Evolutionary conservation across 2,888 invertebrate species (phyloP).

Genomic region (Thymelicus sylvestris): DNA sequence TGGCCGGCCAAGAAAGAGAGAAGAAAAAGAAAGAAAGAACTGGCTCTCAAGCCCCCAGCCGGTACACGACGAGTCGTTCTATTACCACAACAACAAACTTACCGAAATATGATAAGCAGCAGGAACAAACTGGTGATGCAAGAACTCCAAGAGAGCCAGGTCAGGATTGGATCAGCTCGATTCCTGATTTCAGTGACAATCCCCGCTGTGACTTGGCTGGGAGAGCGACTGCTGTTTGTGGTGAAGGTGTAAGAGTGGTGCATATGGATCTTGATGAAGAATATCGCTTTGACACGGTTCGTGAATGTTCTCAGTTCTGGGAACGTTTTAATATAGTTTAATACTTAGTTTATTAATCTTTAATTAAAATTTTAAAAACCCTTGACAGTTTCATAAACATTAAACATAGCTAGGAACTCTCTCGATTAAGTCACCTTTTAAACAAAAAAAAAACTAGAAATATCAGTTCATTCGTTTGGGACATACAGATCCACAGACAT

Average conservation of each 20-base stretch:
- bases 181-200: conserved; percentile 86
- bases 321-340: conserved; percentile 10
- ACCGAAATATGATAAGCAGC: conserved; percentile 86
- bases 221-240: conserved; percentile 59
- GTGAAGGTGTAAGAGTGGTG: conserved; percentile 65
- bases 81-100: background rate
- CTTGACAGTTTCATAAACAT: no score
- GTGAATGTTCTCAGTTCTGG: conserved; percentile 62
- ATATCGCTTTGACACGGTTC: conserved; percentile 54
- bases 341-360: no score
- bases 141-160: conserved; percentile 87
- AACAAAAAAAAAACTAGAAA: no score
- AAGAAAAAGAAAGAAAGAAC: no score
- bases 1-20: no score
- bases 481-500: no score
- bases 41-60: no score
- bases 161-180: conserved; percentile 83
- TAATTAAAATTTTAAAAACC: no score
- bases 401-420: no score
- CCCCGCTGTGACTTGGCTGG: conserved; percentile 81
- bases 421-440: no score
- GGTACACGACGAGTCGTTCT: no score
- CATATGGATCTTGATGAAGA: conserved; percentile 58
- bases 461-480: no score
- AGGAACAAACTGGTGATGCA: conserved; percentile 86